Evolutionary conservation across 2,113 vertebrate genomes (phyloP).

Genomic region (Collichthys lucidus): DNA sequence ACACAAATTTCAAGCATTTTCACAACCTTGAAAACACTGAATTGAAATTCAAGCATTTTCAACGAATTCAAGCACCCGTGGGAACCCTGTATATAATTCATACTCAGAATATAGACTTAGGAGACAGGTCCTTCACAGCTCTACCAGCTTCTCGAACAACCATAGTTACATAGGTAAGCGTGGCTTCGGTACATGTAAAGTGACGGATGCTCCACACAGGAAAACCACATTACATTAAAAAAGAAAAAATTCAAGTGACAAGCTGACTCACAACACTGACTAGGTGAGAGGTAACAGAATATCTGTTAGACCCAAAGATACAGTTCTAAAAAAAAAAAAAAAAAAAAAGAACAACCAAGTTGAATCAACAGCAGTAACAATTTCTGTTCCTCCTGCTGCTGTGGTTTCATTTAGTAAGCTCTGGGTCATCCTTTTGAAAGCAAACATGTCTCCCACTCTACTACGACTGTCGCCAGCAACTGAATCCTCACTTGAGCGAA

Average conservation of each 20-base stretch:
- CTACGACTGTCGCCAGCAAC: background rate
- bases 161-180: no score
- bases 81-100: no score
- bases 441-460: slow-evolving; percentile 6
- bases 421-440: slow-evolving; percentile 3
- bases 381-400: background rate
- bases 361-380: background rate
- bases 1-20: no score
- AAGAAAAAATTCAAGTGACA: background rate
- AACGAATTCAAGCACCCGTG: no score
- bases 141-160: no score
- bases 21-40: no score
- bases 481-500: background rate
- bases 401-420: background rate
- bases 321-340: background rate
- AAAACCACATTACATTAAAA: slow-evolving; percentile 1
- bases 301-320: background rate
- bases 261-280: background rate
- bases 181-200: background rate
- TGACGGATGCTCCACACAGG: background rate
- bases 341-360: background rate
- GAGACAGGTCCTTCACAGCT: no score
- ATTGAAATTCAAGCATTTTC: no score
- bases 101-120: no score
- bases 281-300: background rate